Evolutionary conservation across 2,113 vertebrate genomes (phyloP).

Genomic region (Caloenas nicobarica): DNA sequence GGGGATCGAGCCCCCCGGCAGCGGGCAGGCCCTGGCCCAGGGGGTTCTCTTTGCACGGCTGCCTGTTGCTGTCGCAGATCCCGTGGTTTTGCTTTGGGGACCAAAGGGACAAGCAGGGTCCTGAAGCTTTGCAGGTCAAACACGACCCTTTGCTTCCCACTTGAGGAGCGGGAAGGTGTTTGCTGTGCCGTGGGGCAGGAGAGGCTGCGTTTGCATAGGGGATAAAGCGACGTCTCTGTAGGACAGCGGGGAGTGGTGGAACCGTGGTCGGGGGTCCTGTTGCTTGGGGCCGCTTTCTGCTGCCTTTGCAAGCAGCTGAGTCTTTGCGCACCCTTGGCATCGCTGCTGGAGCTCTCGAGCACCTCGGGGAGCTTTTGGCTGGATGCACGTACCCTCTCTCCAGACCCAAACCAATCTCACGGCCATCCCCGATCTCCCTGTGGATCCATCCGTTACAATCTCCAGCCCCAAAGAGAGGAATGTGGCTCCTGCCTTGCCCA

Average conservation of each 20-base stretch:
- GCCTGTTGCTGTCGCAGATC: not conserved
- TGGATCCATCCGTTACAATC: not conserved
- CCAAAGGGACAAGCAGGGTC: not conserved
- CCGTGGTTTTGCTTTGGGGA: fast-evolving
- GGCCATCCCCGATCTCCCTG: not conserved
- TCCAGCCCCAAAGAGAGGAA: not conserved
- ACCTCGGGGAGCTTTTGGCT: not conserved
- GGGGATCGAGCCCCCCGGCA: not conserved
- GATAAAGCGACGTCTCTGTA: not conserved
- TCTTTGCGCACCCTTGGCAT: fast-evolving
- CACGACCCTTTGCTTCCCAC: fast-evolving
- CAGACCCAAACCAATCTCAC: not conserved
- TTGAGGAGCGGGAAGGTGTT: not conserved
- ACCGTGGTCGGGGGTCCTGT: not conserved
- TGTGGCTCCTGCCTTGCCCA: not conserved
- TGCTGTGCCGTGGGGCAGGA: not conserved
- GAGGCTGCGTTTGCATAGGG: fast-evolving
- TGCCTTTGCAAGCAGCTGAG: not conserved
- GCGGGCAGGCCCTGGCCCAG: fast-evolving
- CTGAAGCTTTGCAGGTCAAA: not conserved
- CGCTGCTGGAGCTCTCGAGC: fast-evolving
- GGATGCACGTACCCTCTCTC: not conserved
- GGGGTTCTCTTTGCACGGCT: not conserved
- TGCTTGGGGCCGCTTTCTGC: fast-evolving
- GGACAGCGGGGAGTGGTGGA: not conserved